Percentiles rank a stretch among this genome's conserved stretches.
Evolutionary conservation across 1,140 invertebrate species (phyloP).

Genomic region (Battus philenor): DNA sequence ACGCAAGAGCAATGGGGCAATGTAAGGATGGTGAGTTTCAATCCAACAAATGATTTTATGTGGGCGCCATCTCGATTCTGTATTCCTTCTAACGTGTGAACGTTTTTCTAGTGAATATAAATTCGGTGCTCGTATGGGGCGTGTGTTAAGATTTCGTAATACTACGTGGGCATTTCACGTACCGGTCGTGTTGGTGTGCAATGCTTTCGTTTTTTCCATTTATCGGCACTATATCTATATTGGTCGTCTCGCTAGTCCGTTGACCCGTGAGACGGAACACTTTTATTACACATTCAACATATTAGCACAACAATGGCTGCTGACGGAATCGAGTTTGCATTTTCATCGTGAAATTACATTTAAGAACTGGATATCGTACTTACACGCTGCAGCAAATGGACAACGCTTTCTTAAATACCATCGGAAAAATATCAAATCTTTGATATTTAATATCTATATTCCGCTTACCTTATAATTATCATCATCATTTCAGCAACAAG

Average conservation of each 20-base stretch:
- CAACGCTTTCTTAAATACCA: too few species aligned
- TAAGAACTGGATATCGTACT: too few species aligned
- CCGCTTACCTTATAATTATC: too few species aligned
- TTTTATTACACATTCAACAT: constrained; percentile 4
- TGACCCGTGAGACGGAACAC: constrained; percentile 5
- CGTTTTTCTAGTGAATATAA: constrained; percentile 46
- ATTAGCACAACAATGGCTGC: constrained; percentile 10
- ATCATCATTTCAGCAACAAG: too few species aligned
- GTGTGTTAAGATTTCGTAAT: constrained; percentile 44
- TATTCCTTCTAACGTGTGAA: constrained; percentile 33
- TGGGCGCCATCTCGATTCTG: constrained; percentile 38
- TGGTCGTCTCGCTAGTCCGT: constrained; percentile 6
- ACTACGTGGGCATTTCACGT: constrained; percentile 33
- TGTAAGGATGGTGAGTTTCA: constrained; percentile 21
- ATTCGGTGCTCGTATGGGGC: constrained; percentile 36
- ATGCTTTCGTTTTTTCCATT: constrained; percentile 32
- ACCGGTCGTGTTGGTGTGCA: constrained; percentile 18
- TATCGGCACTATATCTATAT: constrained; percentile 33
- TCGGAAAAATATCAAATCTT: too few species aligned
- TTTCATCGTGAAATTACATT: too few species aligned
- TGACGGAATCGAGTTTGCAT: constrained; percentile 13
- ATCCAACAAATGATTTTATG: constrained; percentile 26
- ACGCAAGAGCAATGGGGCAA: constrained; percentile 19
- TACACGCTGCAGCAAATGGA: too few species aligned
- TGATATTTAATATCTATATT: too few species aligned